phyloP scores from a whole-genome alignment of 2,888 invertebrate genomes.

The Agriopis aurantiaria region DNA sequence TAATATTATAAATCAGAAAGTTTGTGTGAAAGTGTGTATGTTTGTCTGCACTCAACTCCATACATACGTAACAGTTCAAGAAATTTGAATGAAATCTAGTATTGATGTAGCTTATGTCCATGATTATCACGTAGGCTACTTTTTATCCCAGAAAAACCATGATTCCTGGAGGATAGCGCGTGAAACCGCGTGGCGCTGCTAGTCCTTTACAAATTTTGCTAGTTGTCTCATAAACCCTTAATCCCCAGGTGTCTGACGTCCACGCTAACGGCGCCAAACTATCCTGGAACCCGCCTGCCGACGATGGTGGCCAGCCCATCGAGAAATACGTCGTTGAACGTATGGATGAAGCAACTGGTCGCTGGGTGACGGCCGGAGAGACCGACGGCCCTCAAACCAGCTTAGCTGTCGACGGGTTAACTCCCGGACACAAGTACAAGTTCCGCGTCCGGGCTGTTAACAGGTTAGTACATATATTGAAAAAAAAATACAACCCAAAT shows the following conservation, averaged over 20 bases:
- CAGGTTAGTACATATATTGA: constrained; percentile 80
- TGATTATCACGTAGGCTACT: too few species aligned
- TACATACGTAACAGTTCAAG: too few species aligned
- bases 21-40: too few species aligned
- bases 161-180: too few species aligned
- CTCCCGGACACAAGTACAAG: constrained; percentile 98
- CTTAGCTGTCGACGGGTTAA: constrained; percentile 93
- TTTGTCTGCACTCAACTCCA: too few species aligned
- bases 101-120: too few species aligned
- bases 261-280: constrained; percentile 96
- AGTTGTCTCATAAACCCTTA: neutral
- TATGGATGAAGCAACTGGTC: constrained; percentile 96
- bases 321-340: constrained; percentile 98
- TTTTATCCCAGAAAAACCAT: too few species aligned
- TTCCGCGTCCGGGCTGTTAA: constrained; percentile 98
- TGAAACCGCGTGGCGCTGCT: neutral
- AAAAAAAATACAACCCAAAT: too few species aligned
- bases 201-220: neutral
- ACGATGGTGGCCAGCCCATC: constrained; percentile 97
- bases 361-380: constrained; percentile 97
- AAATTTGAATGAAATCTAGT: too few species aligned
- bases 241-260: constrained; percentile 89
- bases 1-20: too few species aligned
- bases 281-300: constrained; percentile 96
- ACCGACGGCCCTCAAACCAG: constrained; percentile 94